These are phyloP conservation scores for Orchesellides sinensis DNA, from an alignment of 2,888 invertebrate species.

Conservation along the genomic window DNA sequence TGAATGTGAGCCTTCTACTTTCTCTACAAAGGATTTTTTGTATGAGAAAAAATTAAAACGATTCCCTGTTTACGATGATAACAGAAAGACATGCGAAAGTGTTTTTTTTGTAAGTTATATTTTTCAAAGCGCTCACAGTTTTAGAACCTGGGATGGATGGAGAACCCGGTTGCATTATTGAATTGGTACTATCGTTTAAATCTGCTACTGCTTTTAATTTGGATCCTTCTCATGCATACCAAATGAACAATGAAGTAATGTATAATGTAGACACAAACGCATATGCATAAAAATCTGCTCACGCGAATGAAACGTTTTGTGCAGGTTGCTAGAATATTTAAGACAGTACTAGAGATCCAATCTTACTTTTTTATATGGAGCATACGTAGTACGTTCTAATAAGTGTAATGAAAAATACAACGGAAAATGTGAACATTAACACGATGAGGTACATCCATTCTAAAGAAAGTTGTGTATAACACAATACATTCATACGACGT, in stretches of 20 bases:
- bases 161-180: no score
- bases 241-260: no score
- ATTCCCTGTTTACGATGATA: no score
- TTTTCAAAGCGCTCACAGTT: no score
- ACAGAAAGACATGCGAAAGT: no score
- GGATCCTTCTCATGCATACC: slow-evolving; percentile 43
- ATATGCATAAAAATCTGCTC: background rate
- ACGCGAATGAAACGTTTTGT: background rate
- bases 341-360: background rate
- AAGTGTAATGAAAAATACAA: slow-evolving; percentile 5
- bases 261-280: slow-evolving; percentile 5
- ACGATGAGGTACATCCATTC: background rate
- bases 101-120: no score
- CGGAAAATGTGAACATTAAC: background rate
- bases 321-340: slow-evolving; percentile 4
- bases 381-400: background rate
- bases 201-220: no score
- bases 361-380: background rate
- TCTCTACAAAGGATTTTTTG: no score
- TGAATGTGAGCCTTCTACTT: no score
- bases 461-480: background rate
- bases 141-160: no score
- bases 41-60: no score
- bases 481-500: background rate
- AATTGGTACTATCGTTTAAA: no score